phyloP scores from a whole-genome alignment of 1,140 invertebrate genomes.

The Lerema accius region DNA sequence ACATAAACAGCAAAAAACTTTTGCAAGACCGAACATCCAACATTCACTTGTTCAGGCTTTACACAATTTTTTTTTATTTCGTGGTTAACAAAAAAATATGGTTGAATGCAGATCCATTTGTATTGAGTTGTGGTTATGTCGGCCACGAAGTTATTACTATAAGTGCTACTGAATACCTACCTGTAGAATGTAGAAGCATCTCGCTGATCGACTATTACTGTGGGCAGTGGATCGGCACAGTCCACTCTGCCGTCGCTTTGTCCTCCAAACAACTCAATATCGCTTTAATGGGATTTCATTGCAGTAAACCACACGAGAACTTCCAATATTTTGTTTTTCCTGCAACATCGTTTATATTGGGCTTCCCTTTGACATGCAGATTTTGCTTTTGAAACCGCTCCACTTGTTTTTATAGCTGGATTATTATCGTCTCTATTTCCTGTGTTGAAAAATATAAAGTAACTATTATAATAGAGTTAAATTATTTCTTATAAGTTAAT shows the following conservation, averaged over 20 bases:
- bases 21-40: too few relatives aligned
- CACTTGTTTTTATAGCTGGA: background rate
- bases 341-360: conserved; percentile 5
- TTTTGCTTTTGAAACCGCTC: conserved; percentile 43
- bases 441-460: too few relatives aligned
- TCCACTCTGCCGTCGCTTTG: conserved; percentile 56
- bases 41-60: too few relatives aligned
- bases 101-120: background rate
- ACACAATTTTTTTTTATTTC: too few relatives aligned
- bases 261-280: conserved; percentile 71
- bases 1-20: too few relatives aligned
- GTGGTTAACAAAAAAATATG: background rate
- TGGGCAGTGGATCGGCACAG: conserved; percentile 56
- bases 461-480: too few relatives aligned
- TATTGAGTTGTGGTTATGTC: conserved; percentile 4
- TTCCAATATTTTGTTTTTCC: conserved; percentile 55
- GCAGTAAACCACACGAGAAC: conserved; percentile 58
- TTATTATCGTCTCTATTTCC: conserved; percentile 15
- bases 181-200: conserved; percentile 25
- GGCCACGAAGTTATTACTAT: conserved; percentile 21
- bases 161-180: conserved; percentile 22
- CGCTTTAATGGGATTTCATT: conserved; percentile 69
- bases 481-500: too few relatives aligned
- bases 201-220: conserved; percentile 44
- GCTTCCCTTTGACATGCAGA: conserved; percentile 36